Evolutionary conservation across 2,113 vertebrate genomes (phyloP), one percentile per base, ranked within the genome.

Genomic region (Perccottus glenii): DNA sequence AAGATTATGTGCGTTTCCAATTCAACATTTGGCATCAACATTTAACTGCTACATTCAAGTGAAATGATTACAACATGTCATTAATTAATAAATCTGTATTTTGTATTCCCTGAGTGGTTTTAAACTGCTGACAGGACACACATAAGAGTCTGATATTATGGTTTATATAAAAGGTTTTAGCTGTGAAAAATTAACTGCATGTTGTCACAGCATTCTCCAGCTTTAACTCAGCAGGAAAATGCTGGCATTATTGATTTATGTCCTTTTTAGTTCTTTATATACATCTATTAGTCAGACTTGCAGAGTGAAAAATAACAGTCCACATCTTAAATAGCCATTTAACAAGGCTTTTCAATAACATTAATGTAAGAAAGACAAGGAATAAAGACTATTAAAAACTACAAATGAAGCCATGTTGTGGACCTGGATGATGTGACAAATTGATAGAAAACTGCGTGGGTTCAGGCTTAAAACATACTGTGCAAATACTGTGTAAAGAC

Each of bases 161-260:
- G 38, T 40, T 40, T 8, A 5, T 40, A 40, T 40, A 2, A 4
- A 40, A 1, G 8, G n/a, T 55, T 36, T 46, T 55, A 55, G n/a
- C 33, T 36, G 35, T 55, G 52, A 55, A 55, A 55, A 55, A 55
- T 55, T 8, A 55, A 12, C 33, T 55, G 52, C 52, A 12, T 14
- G 35, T 32, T 7, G 52, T 55, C 52, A 55, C 52, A 55, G 52
- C 33, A 36, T 32, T 55, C 33, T 36, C 12, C 2, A 38, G 52
- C 14, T 55, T 55, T 55, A 15, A 33, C 52, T 6, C 52, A 5
- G 14, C 52, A 36, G 52, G 52, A n/a, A 55, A 27, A 27, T 3
- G 52, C 52, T 36, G 52, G 12, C n/a, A 36, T 55, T 55, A 55
- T 55, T 55, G 33, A 55, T 55, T 55, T 36, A 14, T 55, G 52